A percentile compares a stretch with the other conserved stretches of the same genome.
These are phyloP conservation scores for Pelobates cultripes DNA, from an alignment of 2,797 vertebrate species.

Conservation along the genomic window DNA sequence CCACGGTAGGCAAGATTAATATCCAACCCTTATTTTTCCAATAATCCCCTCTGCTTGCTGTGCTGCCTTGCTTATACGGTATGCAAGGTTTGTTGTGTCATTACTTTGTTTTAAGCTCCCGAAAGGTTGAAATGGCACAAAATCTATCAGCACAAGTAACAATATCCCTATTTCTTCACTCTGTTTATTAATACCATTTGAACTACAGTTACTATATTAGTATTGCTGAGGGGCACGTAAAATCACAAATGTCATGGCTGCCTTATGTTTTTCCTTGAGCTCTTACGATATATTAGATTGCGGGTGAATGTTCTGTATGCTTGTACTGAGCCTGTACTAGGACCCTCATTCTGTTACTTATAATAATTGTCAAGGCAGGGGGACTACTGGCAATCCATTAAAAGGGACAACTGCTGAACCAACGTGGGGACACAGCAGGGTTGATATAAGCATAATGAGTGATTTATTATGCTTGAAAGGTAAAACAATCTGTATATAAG, in stretches of 20 bases:
- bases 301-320: background rate
- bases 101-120: conserved; percentile 22
- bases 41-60: background rate
- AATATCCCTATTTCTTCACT: background rate
- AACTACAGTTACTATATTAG: background rate
- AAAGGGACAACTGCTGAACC: background rate
- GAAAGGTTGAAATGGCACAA: conserved; percentile 25
- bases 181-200: conserved; percentile 10
- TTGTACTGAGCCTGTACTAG: background rate
- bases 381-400: background rate
- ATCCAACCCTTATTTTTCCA: too few species aligned
- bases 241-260: background rate
- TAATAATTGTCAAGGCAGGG: background rate
- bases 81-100: background rate
- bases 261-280: background rate
- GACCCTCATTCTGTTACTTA: background rate
- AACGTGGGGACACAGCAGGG: too few species aligned
- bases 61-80: background rate
- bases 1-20: too few species aligned
- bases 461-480: too few species aligned
- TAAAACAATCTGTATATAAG: too few species aligned
- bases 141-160: conserved; percentile 15
- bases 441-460: too few species aligned
- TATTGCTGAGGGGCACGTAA: background rate
- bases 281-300: background rate